Evolutionary conservation across 2,797 vertebrate species (phyloP), one percentile per base, ranked within the genome.

Genomic region (Oreochromis mossambicus): DNA sequence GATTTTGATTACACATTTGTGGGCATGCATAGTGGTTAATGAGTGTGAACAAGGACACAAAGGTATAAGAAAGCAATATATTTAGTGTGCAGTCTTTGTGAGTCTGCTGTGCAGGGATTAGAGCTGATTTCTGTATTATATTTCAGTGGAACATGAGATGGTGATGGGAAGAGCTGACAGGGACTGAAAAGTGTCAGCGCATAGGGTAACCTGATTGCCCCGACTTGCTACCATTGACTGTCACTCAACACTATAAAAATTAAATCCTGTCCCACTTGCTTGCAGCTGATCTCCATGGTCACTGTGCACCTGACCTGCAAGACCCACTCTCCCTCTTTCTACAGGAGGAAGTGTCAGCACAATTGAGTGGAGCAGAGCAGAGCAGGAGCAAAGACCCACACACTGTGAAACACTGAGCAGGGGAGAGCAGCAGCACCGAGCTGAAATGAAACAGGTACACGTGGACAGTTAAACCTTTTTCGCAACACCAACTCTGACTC

Each of bases 101-200:
- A 75, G 26, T 86, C 21, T 86, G 26, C 24, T 77, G 43, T 32
- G 34, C 55, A n/a, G 52, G 88, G 83, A 93, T 89, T 80, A 90
- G 29, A 41, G 6, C 17, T 83, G 68, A 84, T 86, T 87, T 92
- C 76, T 75, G 79, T 89, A 82, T 91, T 56, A 8, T 50, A 86
- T 93, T 90, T 89, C 89, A 66, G 68, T 86, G 91, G 78, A 91
- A 93, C 93, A 90, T 46, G 32, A 91, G 81, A 32, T 1, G 6
- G 10, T 51, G 81, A 77, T 55, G 61, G 17, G 43, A 34, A 50
- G 32, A 81, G 48, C 24, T 84, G 83, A 89, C 80, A 82, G 32
- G 63, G 56, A 86, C 84, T 8, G 54, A 66, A 83, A 87, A 76
- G 43, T 15, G 43, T 73, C 79, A 73, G 48, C 54, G 21, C 78